Base-by-base conservation (phyloP, 23 tunicate genomes). In the Ascidia mentula region DNA sequence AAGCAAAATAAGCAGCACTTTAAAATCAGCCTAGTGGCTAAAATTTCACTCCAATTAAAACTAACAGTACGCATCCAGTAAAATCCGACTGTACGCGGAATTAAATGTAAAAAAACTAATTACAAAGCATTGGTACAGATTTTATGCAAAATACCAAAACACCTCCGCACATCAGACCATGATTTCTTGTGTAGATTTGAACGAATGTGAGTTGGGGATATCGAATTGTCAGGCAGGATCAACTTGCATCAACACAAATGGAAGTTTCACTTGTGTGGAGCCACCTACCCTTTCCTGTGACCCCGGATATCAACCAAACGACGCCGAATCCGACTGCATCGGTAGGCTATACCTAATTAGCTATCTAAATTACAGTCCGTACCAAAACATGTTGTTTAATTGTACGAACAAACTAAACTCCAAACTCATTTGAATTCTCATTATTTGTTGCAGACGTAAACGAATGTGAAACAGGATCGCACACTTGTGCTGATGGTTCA, bases 181-280 rank as follows among this genome's bases (percentile, higher is more conserved):
- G 32, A 35, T 77, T 22, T 32, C 4, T 45, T 18, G 45, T 45
- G 36, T 36, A 91, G 97, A 91, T 45, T 70, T 91, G 33, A 86
- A 92, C 71, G 97, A 92, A 80, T 92, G 97, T 75, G 82, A 72
- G 18, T 28, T 70, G 60, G 73, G 69, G 13, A 34, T 73, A 4
- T n/a, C 81, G 0, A 75, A 60, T 17, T 87, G 92, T 37, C 26
- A 46, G n/a, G 89, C 77, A 13, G 90, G 90, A 1, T 32, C 80
- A 5, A 83, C 85, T n/a, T 92, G 97, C 70, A 45, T 83, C 65
- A 92, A 92, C 84, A 92, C 92, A 28, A 83, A 79, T 7, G 97
- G 97, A 24, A 83, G 97, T 40, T 92, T 40, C 71, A 74, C 40
- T 30, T 92, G 97, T 46, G 36, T 81, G 9, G 86, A 83, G 26